A percentile compares a stretch with the other conserved stretches of the same genome.
phyloP scores from a whole-genome alignment of 2,888 invertebrate genomes.

The Hirtodrosophila alboralis region DNA sequence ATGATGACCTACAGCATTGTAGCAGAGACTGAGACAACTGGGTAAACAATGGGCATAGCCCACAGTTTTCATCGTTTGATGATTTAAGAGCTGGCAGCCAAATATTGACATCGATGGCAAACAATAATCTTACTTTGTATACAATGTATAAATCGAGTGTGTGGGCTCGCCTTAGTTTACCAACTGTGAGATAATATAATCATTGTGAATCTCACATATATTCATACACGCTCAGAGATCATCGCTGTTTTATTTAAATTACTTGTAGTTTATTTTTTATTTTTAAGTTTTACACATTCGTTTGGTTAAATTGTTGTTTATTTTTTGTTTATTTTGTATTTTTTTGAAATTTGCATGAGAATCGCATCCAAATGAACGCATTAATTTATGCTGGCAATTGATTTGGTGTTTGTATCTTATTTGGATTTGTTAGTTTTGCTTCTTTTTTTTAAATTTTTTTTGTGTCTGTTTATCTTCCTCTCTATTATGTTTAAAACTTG shows the following conservation, averaged over 20 bases:
- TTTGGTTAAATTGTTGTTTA: constrained; percentile 44
- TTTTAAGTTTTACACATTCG: constrained; percentile 51
- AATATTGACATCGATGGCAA: constrained; percentile 68
- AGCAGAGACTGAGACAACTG: constrained; percentile 20
- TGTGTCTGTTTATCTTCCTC: constrained; percentile 55
- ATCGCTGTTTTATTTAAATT: constrained; percentile 25
- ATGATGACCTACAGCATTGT: constrained; percentile 47
- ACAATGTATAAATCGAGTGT: constrained; percentile 21
- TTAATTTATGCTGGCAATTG: constrained; percentile 78
- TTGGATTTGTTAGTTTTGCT: constrained; percentile 7
- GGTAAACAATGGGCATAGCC: constrained; percentile 23
- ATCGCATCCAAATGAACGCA: constrained; percentile 77
- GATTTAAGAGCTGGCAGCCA: constrained; percentile 56
- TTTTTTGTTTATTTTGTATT: constrained; percentile 15
- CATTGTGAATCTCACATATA: constrained; percentile 20
- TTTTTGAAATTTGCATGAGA: constrained; percentile 74
- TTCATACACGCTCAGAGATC: constrained; percentile 9
- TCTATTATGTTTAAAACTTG: constrained; percentile 66
- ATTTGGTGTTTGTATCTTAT: constrained; percentile 34
- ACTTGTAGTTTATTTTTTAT: constrained; percentile 30
- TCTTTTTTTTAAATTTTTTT: no score
- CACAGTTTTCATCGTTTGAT: constrained; percentile 28
- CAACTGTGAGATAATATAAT: not conserved
- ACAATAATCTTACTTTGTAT: constrained; percentile 47
- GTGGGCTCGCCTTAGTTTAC: constrained; percentile 45